Conservation (phyloP, 2,888 invertebrate genomes). For the Biston betularia region DNA sequence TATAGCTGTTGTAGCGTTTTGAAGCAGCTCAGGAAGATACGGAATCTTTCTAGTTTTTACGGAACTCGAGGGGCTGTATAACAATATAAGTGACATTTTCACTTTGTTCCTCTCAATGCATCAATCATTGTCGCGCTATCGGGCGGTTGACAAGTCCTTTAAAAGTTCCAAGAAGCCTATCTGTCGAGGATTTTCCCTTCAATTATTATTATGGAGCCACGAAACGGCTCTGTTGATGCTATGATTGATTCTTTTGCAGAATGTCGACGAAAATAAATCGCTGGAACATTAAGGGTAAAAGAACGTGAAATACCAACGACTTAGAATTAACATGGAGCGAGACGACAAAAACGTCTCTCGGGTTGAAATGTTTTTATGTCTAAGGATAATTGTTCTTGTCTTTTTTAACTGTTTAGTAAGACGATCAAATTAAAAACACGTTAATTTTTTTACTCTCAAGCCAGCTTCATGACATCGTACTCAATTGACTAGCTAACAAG, state of each 20-base stretch:
- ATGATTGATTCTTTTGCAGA: conserved; percentile 59
- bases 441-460: no score
- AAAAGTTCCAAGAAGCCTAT: conserved; percentile 57
- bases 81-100: conserved; percentile 53
- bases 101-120: conserved; percentile 57
- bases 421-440: no score
- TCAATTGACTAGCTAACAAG: neutral
- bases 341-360: neutral
- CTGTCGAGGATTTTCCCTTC: conserved; percentile 59
- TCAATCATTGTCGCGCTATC: conserved; percentile 61
- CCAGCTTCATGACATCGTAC: no score
- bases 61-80: conserved; percentile 26
- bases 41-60: conserved; percentile 10
- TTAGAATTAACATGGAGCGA: conserved; percentile 31
- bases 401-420: no score
- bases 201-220: conserved; percentile 58
- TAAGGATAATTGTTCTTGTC: no score
- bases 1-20: conserved; percentile 32
- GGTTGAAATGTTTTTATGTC: neutral
- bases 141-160: conserved; percentile 58
- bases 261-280: conserved; percentile 46
- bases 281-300: conserved; percentile 42
- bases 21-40: conserved; percentile 32
- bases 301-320: conserved; percentile 25
- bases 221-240: conserved; percentile 48